phyloP scores from a whole-genome alignment of 1,140 invertebrate species.

The Drosophila sechellia region DNA sequence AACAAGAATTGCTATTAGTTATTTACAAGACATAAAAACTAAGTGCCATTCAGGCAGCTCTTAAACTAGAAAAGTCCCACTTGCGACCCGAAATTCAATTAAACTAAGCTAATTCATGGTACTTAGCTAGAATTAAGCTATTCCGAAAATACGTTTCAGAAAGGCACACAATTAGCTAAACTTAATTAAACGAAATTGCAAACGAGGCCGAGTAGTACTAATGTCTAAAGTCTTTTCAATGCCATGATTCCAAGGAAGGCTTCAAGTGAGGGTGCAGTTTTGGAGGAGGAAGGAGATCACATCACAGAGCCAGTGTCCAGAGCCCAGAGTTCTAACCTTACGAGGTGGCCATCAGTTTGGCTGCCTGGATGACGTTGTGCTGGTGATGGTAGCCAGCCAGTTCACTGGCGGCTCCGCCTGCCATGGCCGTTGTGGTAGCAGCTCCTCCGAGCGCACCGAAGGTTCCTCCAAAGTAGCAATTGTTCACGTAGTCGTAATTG shows the following conservation, averaged over 20 bases:
- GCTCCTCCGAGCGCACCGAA: constrained; percentile 67
- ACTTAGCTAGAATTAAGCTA: background rate
- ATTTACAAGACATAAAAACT: constrained; percentile 57
- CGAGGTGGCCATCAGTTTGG: constrained; percentile 92
- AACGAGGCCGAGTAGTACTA: constrained; percentile 5
- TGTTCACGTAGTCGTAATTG: constrained; percentile 84
- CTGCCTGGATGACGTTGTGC: constrained; percentile 91
- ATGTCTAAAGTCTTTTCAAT: constrained; percentile 74
- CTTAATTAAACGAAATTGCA: background rate
- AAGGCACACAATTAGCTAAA: background rate
- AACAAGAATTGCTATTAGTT: constrained; percentile 59
- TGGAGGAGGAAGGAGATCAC: constrained; percentile 40
- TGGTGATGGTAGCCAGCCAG: constrained; percentile 90
- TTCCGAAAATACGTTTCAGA: background rate
- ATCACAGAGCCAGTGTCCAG: constrained; percentile 48
- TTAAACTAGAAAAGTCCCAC: constrained; percentile 34
- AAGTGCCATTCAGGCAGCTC: constrained; percentile 28
- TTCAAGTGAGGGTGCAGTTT: constrained; percentile 19
- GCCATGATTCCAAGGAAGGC: constrained; percentile 51
- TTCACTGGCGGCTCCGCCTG: constrained; percentile 83
- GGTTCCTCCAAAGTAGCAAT: constrained; percentile 78
- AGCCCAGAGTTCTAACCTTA: constrained; percentile 78
- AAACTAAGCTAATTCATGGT: background rate
- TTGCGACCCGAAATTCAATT: background rate
- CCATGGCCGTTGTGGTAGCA: constrained; percentile 68